These are phyloP conservation scores for Sesamia inferens DNA, from an alignment of 2,888 invertebrate genomes.

Conservation along the genomic window DNA sequence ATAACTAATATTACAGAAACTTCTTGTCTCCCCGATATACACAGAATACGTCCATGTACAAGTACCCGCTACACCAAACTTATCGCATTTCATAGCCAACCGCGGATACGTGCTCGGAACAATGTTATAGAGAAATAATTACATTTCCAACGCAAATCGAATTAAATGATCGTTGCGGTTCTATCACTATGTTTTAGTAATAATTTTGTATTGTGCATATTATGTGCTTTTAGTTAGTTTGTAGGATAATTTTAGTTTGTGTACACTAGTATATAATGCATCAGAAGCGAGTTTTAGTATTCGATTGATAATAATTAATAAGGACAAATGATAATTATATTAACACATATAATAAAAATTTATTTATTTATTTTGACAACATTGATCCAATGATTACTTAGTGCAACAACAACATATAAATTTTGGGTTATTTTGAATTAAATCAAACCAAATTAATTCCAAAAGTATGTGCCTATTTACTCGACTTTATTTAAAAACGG, in stretches of 20 bases:
- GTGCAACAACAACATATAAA: too few relatives aligned
- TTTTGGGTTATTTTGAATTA: too few relatives aligned
- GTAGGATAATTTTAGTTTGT: not conserved
- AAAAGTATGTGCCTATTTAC: too few relatives aligned
- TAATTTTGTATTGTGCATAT: not conserved
- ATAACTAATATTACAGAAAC: constrained; percentile 5
- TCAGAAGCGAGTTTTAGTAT: not conserved
- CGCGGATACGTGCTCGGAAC: constrained; percentile 31
- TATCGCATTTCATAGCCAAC: constrained; percentile 27
- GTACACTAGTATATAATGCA: not conserved
- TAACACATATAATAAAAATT: not conserved
- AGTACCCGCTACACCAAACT: not conserved
- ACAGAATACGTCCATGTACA: not conserved
- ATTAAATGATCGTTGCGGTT: constrained; percentile 43
- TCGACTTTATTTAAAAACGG: too few relatives aligned
- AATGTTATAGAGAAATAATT: constrained; percentile 46
- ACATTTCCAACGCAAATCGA: constrained; percentile 31
- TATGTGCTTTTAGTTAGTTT: not conserved
- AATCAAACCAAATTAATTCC: too few relatives aligned
- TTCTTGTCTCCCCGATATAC: not conserved
- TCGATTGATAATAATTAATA: too few relatives aligned
- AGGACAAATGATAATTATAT: too few relatives aligned
- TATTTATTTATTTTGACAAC: too few relatives aligned
- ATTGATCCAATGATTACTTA: too few relatives aligned
- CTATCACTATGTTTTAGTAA: not conserved